phyloP scores from a whole-genome alignment of 2,888 invertebrate genomes.

The Drosophila lutescens region DNA sequence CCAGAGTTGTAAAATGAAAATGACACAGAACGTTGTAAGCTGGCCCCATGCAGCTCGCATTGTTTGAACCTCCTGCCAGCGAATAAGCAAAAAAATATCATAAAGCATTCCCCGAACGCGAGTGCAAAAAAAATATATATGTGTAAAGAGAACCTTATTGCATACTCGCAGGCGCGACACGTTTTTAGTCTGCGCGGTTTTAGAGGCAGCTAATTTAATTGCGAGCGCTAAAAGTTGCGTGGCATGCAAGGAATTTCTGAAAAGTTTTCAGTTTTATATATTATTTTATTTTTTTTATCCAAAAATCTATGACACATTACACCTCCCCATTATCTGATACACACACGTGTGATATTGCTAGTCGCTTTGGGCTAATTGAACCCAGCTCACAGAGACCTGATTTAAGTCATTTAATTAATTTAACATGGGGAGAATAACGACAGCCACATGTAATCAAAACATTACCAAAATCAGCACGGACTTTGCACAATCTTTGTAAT shows the following conservation, averaged over 20 bases:
- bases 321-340: neutral
- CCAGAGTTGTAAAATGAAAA: constrained; percentile 51
- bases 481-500: constrained; percentile 10
- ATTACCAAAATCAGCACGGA: constrained; percentile 5
- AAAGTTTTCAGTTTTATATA: constrained; percentile 47
- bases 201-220: constrained; percentile 67
- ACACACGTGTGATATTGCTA: constrained; percentile 5
- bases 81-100: constrained; percentile 26
- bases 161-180: constrained; percentile 36
- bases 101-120: constrained; percentile 39
- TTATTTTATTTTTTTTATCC: constrained; percentile 15
- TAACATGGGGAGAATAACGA: constrained; percentile 1
- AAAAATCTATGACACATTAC: constrained; percentile 30
- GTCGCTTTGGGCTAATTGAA: constrained; percentile 18
- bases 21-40: constrained; percentile 53
- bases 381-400: constrained; percentile 12
- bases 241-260: constrained; percentile 57
- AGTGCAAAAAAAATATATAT: constrained; percentile 26
- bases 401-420: constrained; percentile 28
- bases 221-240: constrained; percentile 61
- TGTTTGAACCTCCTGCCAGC: constrained; percentile 3
- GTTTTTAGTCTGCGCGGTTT: constrained; percentile 24
- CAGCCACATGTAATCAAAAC: constrained; percentile 13
- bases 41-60: constrained; percentile 31
- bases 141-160: constrained; percentile 27